Percentiles rank a stretch among this genome's conserved stretches.
Conservation (phyloP, 2,888 invertebrate species). For the Pristionchus fissidentatus region DNA sequence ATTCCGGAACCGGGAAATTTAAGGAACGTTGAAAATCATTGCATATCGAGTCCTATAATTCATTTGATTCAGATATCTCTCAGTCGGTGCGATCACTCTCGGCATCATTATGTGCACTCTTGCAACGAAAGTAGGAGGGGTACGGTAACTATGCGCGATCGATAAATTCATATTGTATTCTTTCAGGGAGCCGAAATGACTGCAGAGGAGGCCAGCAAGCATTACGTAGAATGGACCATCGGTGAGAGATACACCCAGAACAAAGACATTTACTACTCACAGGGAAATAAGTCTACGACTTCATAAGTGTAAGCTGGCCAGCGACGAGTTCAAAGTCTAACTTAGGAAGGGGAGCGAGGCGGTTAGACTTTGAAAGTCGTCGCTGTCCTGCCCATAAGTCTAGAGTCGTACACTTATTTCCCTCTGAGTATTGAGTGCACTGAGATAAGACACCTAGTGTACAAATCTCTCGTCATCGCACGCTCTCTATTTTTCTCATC, state of each 20-base stretch:
- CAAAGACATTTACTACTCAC: too few relatives aligned
- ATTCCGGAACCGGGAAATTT: not conserved
- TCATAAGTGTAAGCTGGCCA: too few relatives aligned
- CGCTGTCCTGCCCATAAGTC: too few relatives aligned
- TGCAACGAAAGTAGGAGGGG: slow-evolving; percentile 77
- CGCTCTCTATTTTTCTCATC: not conserved
- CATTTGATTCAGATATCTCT: slow-evolving; percentile 79
- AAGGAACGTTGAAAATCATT: too few relatives aligned
- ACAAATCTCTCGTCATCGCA: not conserved
- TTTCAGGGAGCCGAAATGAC: slow-evolving; percentile 58
- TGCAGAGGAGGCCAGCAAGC: slow-evolving; percentile 70
- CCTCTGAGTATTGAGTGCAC: too few relatives aligned
- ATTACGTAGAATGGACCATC: slow-evolving; percentile 71
- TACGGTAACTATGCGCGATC: not conserved
- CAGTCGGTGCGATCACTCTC: slow-evolving; percentile 91
- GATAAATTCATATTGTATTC: not conserved
- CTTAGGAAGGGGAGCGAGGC: too few relatives aligned
- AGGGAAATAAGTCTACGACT: too few relatives aligned
- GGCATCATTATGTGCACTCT: slow-evolving; percentile 94
- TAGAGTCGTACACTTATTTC: too few relatives aligned
- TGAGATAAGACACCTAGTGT: too few relatives aligned
- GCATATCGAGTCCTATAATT: too few relatives aligned
- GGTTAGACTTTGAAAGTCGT: too few relatives aligned
- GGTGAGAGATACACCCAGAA: slow-evolving; percentile 50
- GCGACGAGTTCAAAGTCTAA: too few relatives aligned